Evolutionary conservation across 2,888 invertebrate genomes (phyloP), one percentile per base, ranked within the genome.

Genomic region (Capitulum mitella): DNA sequence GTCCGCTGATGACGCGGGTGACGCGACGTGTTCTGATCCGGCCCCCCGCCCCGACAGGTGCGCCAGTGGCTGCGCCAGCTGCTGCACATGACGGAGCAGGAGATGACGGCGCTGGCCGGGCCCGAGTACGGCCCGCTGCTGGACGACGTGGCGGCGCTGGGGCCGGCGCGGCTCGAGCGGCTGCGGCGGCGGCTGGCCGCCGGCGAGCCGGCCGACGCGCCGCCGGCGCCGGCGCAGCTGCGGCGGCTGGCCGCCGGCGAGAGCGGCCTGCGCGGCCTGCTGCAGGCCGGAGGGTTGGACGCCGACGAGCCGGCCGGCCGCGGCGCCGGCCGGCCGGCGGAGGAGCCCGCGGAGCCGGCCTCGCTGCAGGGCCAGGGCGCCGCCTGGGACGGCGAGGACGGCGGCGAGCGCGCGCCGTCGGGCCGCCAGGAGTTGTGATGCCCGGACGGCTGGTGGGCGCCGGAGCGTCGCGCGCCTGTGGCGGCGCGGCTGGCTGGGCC

Each of bases 51-150:
- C 19, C 10, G 32, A 16, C 64, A 64, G 64, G 64, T 64, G 14
- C 64, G 64, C 34, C 14, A 2, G 3, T 64, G 64, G 70, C 70
- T 70, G 70, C 34, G 70, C 3, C 29, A 70, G 70, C 37, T 70
- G 70, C 34, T 70, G 70, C 70, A 70, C 34, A 34, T 70, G 70
- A 37, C 19, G 12, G 37, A 37, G 34, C 19, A 3, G 37, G 70
- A 70, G 37, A 37, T 70, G 34, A 22, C 70, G 37, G 70, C 70
- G 19, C 37, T 70, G 70, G 70, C 70, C 70, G 37, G 37, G 37
- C 37, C 70, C 29, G 22, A 14, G 6, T 22, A 26, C 70, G 70
- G 37, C 22, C 37, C 70, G 37, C 70, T 70, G 37, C 37, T 70
- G 70, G 22, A 22, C 37, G 37, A 70, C 34, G 70, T 70, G 37